A percentile compares a stretch with the other conserved stretches of the same genome.
phyloP scores from a whole-genome alignment of 2,797 vertebrate genomes.

The Galago senegalensis region DNA sequence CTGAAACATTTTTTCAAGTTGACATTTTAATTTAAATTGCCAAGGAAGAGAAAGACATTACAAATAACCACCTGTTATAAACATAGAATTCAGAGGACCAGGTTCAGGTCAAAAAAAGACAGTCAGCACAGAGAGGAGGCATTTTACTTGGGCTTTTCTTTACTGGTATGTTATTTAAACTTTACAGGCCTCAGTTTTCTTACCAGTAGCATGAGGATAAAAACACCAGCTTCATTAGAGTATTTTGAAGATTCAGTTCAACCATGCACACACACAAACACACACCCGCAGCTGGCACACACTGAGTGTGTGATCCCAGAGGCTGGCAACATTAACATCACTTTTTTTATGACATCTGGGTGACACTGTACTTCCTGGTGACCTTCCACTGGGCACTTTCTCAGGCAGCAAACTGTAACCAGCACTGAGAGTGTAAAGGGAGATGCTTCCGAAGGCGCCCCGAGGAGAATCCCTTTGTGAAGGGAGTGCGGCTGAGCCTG shows the following conservation, averaged over 20 bases:
- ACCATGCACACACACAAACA: not conserved
- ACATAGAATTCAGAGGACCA: not conserved
- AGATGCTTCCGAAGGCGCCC: not conserved
- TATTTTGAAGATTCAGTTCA: not conserved
- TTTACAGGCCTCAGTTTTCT: not conserved
- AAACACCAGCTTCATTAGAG: not conserved
- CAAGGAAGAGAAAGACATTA: constrained; percentile 49
- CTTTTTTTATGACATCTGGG: not conserved
- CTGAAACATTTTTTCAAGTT: constrained; percentile 42
- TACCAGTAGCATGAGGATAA: not conserved
- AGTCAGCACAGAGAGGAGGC: too few relatives aligned
- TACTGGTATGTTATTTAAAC: not conserved
- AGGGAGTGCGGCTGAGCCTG: not conserved
- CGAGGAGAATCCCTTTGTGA: not conserved
- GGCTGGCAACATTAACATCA: not conserved
- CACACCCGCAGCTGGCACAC: too few relatives aligned
- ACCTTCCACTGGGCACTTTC: not conserved
- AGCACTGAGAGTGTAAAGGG: not conserved
- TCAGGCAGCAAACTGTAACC: not conserved
- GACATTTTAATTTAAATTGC: constrained; percentile 44
- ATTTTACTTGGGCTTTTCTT: not conserved
- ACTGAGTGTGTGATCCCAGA: not conserved
- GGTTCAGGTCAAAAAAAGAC: not conserved
- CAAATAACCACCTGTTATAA: not conserved
- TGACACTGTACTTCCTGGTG: not conserved